Evolutionary conservation across 53 echinoderm and acorn worm species (phyloP).

Genomic region (Mesocentrotus franciscanus): DNA sequence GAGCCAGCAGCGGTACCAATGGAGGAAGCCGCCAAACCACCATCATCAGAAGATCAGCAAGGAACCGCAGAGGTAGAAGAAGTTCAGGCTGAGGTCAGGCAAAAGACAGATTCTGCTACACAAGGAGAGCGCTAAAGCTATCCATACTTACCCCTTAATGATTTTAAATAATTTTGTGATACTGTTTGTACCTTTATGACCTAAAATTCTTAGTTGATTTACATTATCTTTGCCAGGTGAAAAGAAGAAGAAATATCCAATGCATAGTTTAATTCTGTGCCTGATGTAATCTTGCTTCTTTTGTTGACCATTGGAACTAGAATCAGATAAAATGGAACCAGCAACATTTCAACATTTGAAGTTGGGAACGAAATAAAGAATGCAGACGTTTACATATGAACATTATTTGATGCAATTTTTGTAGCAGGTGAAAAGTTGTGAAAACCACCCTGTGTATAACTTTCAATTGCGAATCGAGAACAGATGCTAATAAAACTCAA

Average conservation of each 20-base stretch:
- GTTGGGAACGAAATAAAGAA: slow-evolving; percentile 11
- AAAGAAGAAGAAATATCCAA: neutral
- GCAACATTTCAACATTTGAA: neutral
- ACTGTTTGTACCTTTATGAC: neutral
- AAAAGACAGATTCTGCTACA: slow-evolving; percentile 59
- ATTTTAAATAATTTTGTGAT: neutral
- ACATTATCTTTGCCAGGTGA: neutral
- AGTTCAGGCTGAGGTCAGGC: neutral
- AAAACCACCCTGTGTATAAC: too few relatives aligned
- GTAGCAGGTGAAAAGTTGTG: neutral
- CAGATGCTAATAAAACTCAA: too few relatives aligned
- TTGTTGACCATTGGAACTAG: neutral
- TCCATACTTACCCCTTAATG: too few relatives aligned
- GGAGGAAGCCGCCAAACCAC: neutral
- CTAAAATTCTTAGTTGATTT: too few relatives aligned
- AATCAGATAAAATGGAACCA: neutral
- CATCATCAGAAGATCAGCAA: slow-evolving; percentile 20
- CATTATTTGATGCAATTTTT: neutral
- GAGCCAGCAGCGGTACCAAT: slow-evolving; percentile 34
- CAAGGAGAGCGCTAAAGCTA: slow-evolving; percentile 47
- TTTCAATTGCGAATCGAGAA: too few relatives aligned
- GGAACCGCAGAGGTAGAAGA: slow-evolving; percentile 14
- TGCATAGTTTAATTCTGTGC: neutral
- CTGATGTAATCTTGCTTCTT: neutral
- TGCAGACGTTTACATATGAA: neutral